These are phyloP conservation scores for Notospermus geniculatus DNA, from an alignment of 1,140 invertebrate species.

Conservation along the genomic window DNA sequence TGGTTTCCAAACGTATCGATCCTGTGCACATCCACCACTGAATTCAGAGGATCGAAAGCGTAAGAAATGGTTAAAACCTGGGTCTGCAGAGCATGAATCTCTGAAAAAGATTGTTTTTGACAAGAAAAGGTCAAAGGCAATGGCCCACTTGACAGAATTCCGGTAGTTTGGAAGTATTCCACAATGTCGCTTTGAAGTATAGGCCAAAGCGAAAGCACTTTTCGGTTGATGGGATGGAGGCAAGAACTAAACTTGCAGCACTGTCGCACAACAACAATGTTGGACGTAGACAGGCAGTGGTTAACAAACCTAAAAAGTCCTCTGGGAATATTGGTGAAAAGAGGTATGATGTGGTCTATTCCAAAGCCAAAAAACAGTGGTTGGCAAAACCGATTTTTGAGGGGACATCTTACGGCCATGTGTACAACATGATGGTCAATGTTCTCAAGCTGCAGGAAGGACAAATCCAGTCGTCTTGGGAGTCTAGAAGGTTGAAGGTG, in stretches of 20 bases:
- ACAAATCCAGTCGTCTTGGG: neutral
- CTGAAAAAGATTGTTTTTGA: too few species aligned
- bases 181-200: neutral
- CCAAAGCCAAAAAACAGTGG: neutral
- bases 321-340: neutral
- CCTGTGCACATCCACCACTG: too few species aligned
- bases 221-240: neutral
- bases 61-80: too few species aligned
- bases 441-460: constrained; percentile 1
- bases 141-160: too few species aligned
- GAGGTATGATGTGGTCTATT: neutral
- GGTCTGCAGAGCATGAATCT: too few species aligned
- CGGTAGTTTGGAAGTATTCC: neutral
- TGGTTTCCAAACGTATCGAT: too few species aligned
- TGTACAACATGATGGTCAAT: neutral
- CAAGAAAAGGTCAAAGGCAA: too few species aligned
- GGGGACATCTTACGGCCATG: neutral
- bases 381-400: neutral
- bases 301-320: neutral
- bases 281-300: neutral
- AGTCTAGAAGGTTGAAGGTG: neutral
- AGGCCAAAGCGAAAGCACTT: neutral
- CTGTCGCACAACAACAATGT: neutral
- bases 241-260: neutral
- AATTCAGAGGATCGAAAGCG: too few species aligned